Base-by-base conservation (phyloP, 2,797 vertebrate genomes). In the Philypnodon macrostomus region DNA sequence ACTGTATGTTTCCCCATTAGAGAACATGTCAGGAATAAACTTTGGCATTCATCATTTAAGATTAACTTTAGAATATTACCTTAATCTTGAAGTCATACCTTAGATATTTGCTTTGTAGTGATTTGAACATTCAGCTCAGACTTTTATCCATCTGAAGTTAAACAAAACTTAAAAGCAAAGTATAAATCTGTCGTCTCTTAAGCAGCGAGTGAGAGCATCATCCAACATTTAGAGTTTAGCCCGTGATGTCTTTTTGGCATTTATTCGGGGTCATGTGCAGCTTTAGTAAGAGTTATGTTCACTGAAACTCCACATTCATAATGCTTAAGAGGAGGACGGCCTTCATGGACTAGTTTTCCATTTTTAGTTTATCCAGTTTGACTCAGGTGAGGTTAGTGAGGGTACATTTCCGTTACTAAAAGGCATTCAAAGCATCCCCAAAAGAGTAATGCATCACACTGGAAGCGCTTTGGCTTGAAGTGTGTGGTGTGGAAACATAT, bases 111-210 rank as follows among this genome's bases (percentile, higher is more conserved):
- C 17, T 14, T 7, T 29, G 8, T 31, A 13, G 44, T 24, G 27
- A 31, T 34, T 34, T 24, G 2, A 4, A 30, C 15, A 12, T 46
- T 50, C 7, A 12, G 16, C 32, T 33, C 35, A 6, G n/a, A 44
- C 45, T 27, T 40, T 38, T 38, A 36, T 44, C 41, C 47, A 45
- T 35, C 7, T 19, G 18, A 21, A 29, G 5, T 47, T 29, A 57
- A 56, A 47, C 7, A 47, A 33, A n/a, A 38, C 29, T n/a, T 39
- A 3, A 13, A 31, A 41, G 36, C 11, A 19, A 27, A 19, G 18
- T 27, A 41, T 62, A 45, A 66, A 65, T 54, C 59, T 53, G 53
- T 61, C 18, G 1, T 32, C 26, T 11, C 2, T 37, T 33, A 35
- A 29, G 29, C 19, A 30, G 21, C 3, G 5, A 13, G 36, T 10